phyloP scores from a whole-genome alignment of 1,140 invertebrate species.

The Geopemphigus sp. region DNA sequence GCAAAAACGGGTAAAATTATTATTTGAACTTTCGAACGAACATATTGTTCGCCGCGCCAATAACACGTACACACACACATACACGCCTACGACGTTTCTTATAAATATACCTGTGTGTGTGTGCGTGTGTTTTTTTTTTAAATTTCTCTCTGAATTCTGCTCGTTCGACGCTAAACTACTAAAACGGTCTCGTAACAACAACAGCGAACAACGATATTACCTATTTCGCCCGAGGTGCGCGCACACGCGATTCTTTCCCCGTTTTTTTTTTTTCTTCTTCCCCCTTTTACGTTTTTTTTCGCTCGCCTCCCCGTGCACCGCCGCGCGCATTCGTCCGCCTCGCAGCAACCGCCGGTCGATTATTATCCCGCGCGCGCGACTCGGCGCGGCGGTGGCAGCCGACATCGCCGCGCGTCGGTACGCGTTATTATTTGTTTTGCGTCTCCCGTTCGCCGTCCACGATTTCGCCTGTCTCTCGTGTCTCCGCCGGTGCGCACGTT shows the following conservation, averaged over 20 bases:
- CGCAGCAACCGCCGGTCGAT: constrained; percentile 25
- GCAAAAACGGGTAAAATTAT: too few species aligned
- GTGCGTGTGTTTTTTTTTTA: too few species aligned
- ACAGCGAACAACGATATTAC: constrained; percentile 20
- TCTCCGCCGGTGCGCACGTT: background rate
- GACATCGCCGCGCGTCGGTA: too few species aligned
- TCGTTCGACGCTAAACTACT: background rate
- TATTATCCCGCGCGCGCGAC: background rate
- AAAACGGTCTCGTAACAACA: too few species aligned
- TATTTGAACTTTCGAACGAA: too few species aligned
- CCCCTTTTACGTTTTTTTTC: background rate
- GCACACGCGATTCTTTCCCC: background rate
- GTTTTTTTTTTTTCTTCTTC: background rate
- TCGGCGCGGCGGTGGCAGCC: too few species aligned
- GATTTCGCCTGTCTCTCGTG: background rate
- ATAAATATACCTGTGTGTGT: too few species aligned
- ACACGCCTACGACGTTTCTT: too few species aligned
- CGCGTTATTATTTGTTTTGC: constrained; percentile 27
- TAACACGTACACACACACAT: too few species aligned
- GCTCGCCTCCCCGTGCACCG: background rate
- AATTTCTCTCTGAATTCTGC: background rate
- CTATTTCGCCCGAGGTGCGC: constrained; percentile 11
- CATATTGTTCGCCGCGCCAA: too few species aligned
- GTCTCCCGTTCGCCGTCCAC: background rate
- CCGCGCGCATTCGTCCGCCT: background rate